phyloP scores from a whole-genome alignment of 2,797 vertebrate genomes.

The Scolopax rusticola region DNA sequence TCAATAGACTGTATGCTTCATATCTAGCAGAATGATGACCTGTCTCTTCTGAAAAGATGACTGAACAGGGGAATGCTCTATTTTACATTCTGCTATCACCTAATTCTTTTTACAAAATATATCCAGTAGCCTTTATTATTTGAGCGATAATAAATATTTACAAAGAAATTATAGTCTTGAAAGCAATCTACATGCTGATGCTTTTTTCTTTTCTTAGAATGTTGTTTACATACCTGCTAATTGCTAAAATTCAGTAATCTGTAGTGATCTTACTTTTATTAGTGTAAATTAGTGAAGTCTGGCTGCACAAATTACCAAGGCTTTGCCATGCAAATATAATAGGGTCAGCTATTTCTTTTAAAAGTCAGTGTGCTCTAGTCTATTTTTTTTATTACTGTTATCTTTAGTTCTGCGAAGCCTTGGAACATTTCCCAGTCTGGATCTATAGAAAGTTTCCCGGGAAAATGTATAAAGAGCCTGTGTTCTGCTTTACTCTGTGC shows the following conservation, averaged over 20 bases:
- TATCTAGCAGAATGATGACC: not conserved
- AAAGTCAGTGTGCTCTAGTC: slow-evolving; percentile 55
- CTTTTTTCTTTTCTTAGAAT: slow-evolving; percentile 2
- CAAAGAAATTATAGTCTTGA: not conserved
- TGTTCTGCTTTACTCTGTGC: slow-evolving; percentile 59
- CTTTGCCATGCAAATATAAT: not conserved
- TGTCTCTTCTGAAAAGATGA: not conserved
- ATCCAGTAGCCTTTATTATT: slow-evolving; percentile 21
- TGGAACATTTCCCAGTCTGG: slow-evolving; percentile 78
- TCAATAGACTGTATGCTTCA: not conserved
- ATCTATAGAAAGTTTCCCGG: slow-evolving; percentile 76
- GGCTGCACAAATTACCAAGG: not conserved
- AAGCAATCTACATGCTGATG: not conserved
- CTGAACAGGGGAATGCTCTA: not conserved
- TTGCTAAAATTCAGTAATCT: slow-evolving; percentile 29
- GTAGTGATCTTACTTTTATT: slow-evolving; percentile 10
- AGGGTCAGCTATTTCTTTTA: slow-evolving; percentile 46
- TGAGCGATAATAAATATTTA: slow-evolving; percentile 32
- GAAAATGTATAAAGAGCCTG: slow-evolving; percentile 77
- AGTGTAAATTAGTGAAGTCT: slow-evolving; percentile 27
- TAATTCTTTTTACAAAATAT: slow-evolving; percentile 25
- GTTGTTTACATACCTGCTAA: slow-evolving; percentile 30
- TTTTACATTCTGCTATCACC: not conserved
- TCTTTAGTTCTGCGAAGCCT: slow-evolving; percentile 73
- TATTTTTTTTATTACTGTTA: slow-evolving; percentile 66